Base-by-base conservation (phyloP, 2,797 vertebrate species). In the Helarctos malayanus region DNA sequence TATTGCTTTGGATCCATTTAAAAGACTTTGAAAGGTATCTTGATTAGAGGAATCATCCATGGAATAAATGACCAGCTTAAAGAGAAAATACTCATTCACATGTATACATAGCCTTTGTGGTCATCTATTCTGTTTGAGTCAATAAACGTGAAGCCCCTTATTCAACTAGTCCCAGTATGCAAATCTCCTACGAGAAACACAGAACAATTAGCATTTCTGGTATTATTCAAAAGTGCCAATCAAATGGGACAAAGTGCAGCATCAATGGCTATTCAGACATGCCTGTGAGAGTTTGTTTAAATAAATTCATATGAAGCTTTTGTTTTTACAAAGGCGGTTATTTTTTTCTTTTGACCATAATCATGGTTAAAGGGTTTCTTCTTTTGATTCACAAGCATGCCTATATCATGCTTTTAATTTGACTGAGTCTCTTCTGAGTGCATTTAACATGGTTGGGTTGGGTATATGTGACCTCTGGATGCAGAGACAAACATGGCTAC, bases 171-270 rank as follows among this genome's bases (percentile, higher is more conserved):
- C 47, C 94, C 27, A 68, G 38, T 97, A 86, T 19, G 41, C 59
- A 97, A 96, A 88, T 54, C 19, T 95, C 69, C 76, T 87, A 92
- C 27, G 63, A 87, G 95, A 92, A 84, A 56, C 65, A 94, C 11
- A 86, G 69, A 68, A 91, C 76, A 84, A 89, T 59, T 7, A 94
- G 52, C 93, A 97, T 59, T 94, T 92, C 27, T 86, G 45, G 15
- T 91, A 71, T 84, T 78, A 88, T 45, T 78, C 80, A 85, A 92
- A 94, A 84, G 94, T 92, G n/a, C 84, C 95, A 96, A 82, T 95
- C 81, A 96, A 81, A 96, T 57, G 90, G 96, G 96, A 95, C 84
- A 97, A 97, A 97, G 97, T 97, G 97, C 95, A 97, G 96, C 95
- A 97, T 97, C 54, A 92, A 86, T 93, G 93, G 85, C 89, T 86